Percentiles rank a stretch among this genome's conserved stretches.
phyloP scores from a whole-genome alignment of 30 jellyfish, hydroid and myxozoan species.

The Pseudorhiza aurosa region DNA sequence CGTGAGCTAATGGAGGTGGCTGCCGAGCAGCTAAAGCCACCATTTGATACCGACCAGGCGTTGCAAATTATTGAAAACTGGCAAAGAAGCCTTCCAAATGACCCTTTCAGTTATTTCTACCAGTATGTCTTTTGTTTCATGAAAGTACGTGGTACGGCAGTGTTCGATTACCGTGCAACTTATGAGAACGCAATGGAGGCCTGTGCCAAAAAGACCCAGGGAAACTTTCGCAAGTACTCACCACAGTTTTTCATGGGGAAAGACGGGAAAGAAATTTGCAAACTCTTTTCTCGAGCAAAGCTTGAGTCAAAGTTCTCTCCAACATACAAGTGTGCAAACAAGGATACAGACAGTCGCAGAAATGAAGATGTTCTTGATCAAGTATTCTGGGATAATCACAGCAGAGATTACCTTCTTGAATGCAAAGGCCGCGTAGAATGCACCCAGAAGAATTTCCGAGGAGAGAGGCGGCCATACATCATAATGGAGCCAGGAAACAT shows the following conservation, averaged over 20 bases:
- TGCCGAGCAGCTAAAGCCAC: constrained; percentile 17
- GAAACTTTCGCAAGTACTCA: constrained; percentile 10
- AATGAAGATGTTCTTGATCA: constrained; percentile 13
- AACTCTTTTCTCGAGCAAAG: constrained; percentile 9
- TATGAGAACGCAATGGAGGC: constrained; percentile 35
- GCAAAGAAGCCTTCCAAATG: constrained; percentile 31
- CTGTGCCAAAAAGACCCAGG: constrained; percentile 23
- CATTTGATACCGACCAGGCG: constrained; percentile 30
- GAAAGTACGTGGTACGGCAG: constrained; percentile 19
- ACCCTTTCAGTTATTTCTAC: constrained; percentile 50
- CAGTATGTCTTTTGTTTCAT: constrained; percentile 37
- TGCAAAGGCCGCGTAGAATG: constrained; percentile 39
- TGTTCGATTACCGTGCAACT: constrained; percentile 15
- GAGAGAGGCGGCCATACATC: constrained; percentile 7
- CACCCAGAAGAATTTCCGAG: neutral
- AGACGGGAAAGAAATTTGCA: constrained; percentile 9
- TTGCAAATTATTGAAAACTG: constrained; percentile 14
- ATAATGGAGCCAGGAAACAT: constrained; percentile 51
- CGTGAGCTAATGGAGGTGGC: constrained; percentile 40
- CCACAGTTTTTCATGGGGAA: constrained; percentile 33
- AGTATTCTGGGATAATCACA: constrained; percentile 35
- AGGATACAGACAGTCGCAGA: neutral
- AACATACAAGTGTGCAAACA: neutral
- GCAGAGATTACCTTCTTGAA: constrained; percentile 43
- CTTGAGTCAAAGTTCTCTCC: constrained; percentile 2